These are phyloP conservation scores for Microctenopoma lineatum DNA, from an alignment of 2,797 vertebrate species.

Conservation along the genomic window DNA sequence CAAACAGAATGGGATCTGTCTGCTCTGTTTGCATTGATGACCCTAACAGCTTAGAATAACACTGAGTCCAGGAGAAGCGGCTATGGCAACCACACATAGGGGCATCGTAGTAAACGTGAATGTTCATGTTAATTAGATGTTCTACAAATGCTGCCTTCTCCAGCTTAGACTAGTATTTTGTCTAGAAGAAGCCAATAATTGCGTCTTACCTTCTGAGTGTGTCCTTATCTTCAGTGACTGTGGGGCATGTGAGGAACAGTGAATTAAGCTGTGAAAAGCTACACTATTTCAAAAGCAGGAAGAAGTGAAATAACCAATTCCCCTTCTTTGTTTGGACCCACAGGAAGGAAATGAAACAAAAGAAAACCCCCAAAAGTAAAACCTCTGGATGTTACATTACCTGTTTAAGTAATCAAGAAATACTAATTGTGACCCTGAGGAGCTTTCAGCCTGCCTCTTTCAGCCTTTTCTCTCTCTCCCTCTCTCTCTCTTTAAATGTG, in stretches of 20 bases:
- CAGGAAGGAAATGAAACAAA: slow-evolving; percentile 1
- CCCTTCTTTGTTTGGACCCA: slow-evolving; percentile 2
- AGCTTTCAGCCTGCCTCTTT: slow-evolving; percentile 24
- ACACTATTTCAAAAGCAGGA: slow-evolving; percentile 37
- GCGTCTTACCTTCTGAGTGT: slow-evolving; percentile 61
- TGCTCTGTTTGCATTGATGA: slow-evolving; percentile 28
- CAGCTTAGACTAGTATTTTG: neutral
- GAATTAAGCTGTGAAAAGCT: slow-evolving; percentile 8
- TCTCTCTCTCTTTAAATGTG: slow-evolving; percentile 33
- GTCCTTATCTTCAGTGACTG: slow-evolving; percentile 28
- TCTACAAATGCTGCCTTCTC: neutral
- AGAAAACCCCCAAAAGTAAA: neutral
- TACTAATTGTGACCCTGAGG: slow-evolving; percentile 7
- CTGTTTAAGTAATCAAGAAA: slow-evolving; percentile 10
- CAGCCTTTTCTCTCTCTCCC: slow-evolving; percentile 9
- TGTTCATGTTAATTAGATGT: neutral
- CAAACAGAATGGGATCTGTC: slow-evolving; percentile 23
- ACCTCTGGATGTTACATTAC: neutral
- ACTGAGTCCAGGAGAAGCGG: slow-evolving; percentile 8
- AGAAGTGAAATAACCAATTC: slow-evolving; percentile 58
- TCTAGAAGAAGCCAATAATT: slow-evolving; percentile 10
- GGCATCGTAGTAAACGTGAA: neutral
- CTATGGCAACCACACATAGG: slow-evolving; percentile 33
- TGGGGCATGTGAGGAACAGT: neutral
- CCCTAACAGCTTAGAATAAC: slow-evolving; percentile 34